Evolutionary conservation across 2,797 vertebrate genomes (phyloP).

Genomic region (Enteromius radiatus): DNA sequence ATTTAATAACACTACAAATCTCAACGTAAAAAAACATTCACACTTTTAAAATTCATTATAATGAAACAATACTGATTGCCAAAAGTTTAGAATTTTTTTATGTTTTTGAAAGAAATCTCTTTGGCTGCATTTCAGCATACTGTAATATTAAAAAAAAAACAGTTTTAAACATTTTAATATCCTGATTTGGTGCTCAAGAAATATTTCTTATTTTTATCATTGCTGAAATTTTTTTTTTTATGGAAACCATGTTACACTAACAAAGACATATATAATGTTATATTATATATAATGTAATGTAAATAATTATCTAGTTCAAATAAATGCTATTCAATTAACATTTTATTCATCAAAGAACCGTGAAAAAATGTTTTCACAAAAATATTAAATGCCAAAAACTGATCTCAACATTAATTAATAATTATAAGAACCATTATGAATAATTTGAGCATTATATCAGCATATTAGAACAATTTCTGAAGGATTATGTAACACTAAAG

Average conservation of each 20-base stretch:
- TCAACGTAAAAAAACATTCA: background rate
- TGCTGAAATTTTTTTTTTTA: no score
- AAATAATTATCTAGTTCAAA: background rate
- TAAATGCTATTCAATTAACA: background rate
- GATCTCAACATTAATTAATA: background rate
- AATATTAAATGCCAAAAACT: background rate
- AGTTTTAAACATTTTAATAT: no score
- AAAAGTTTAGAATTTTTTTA: background rate
- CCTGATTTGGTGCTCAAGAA: no score
- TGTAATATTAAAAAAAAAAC: no score
- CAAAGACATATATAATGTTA: no score
- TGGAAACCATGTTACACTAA: no score
- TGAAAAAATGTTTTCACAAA: background rate
- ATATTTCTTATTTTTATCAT: no score
- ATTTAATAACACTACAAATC: background rate
- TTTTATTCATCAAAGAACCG: background rate
- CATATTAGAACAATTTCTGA: background rate
- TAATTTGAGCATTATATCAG: background rate
- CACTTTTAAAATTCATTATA: no score
- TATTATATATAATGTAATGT: no score
- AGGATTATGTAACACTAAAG: background rate
- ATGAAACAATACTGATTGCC: background rate
- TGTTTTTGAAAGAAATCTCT: background rate
- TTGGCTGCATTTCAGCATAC: background rate
- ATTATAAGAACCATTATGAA: background rate